These are phyloP conservation scores for Catharus minimus DNA, from an alignment of 2,113 vertebrate species.

Conservation along the genomic window DNA sequence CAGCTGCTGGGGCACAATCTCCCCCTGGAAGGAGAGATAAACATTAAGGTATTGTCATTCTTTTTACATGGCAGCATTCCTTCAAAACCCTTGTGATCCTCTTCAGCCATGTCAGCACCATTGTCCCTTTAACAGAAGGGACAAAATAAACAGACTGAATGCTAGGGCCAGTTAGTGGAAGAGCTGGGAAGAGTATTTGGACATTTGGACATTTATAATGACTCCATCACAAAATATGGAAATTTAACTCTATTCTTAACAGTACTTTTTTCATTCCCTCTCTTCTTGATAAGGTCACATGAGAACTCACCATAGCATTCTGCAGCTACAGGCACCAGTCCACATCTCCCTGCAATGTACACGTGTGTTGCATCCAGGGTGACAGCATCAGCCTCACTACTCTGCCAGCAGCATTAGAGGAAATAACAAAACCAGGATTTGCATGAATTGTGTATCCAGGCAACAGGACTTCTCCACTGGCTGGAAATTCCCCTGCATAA, in stretches of 20 bases:
- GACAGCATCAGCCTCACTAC: constrained; percentile 86
- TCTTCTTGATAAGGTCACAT: not conserved
- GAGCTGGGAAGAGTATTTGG: not conserved
- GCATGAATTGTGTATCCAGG: not conserved
- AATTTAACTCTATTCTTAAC: not conserved
- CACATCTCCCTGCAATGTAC: constrained; percentile 86
- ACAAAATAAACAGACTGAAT: not conserved
- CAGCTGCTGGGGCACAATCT: constrained; percentile 53
- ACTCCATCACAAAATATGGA: not conserved
- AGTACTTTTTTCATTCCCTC: not conserved
- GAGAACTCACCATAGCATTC: constrained; percentile 85
- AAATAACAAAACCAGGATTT: not conserved
- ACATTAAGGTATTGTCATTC: not conserved
- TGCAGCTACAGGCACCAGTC: constrained; percentile 84
- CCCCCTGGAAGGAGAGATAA: constrained; percentile 56
- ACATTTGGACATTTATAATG: not conserved
- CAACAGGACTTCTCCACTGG: not conserved
- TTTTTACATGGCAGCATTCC: not conserved
- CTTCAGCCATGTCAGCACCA: not conserved
- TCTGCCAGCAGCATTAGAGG: constrained; percentile 67
- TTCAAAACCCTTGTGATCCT: not conserved
- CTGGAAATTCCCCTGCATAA: not conserved
- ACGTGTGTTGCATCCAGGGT: constrained; percentile 87
- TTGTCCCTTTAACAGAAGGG: not conserved
- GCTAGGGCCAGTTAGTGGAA: not conserved